phyloP scores from a whole-genome alignment of 2,113 vertebrate genomes.

The Phylloscopus trochiloides region DNA sequence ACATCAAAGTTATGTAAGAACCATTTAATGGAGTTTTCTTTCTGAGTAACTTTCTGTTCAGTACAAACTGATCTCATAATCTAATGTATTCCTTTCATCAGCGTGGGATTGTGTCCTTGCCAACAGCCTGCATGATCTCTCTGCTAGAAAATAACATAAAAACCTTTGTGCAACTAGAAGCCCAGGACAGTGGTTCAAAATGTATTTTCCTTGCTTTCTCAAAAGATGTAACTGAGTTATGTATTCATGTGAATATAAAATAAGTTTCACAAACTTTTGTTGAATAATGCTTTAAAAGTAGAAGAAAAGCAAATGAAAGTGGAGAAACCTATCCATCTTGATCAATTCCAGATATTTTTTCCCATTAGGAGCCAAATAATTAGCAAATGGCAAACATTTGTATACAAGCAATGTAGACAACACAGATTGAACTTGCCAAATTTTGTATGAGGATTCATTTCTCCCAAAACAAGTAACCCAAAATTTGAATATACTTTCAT shows the following conservation, averaged over 20 bases:
- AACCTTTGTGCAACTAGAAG: neutral
- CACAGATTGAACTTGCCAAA: neutral
- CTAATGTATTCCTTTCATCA: slow-evolving; percentile 26
- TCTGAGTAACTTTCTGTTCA: slow-evolving; percentile 18
- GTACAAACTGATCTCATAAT: slow-evolving; percentile 32
- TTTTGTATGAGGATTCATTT: neutral
- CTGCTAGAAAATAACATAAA: slow-evolving; percentile 12
- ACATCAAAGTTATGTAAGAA: neutral
- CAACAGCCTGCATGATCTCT: neutral
- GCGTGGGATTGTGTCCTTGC: neutral
- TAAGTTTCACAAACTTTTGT: neutral
- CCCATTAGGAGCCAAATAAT: neutral
- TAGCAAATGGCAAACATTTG: neutral
- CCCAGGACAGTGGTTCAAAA: neutral
- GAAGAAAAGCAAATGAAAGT: neutral
- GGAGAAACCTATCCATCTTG: neutral
- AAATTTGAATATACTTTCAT: neutral
- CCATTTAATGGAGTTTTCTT: neutral
- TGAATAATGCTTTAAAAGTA: neutral
- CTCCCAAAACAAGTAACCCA: neutral
- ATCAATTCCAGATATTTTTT: neutral
- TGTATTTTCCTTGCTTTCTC: neutral
- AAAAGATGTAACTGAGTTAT: neutral
- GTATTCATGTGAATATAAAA: neutral
- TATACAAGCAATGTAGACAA: neutral